phyloP scores from a whole-genome alignment of 2,113 vertebrate genomes.

The Mixornis gularis region DNA sequence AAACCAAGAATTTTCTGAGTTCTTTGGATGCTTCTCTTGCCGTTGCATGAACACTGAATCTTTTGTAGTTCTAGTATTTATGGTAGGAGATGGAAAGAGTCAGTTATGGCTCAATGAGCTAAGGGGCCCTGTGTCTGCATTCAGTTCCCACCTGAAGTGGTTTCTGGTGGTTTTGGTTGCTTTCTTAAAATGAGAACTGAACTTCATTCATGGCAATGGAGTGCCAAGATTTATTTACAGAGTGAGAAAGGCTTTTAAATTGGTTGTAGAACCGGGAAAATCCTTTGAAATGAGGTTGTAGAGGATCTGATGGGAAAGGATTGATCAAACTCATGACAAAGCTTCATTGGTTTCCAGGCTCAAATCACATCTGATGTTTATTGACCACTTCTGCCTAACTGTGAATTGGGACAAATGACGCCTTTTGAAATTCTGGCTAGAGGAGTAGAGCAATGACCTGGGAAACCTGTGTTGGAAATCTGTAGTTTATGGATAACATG shows the following conservation, averaged over 20 bases:
- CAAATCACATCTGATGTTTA: neutral
- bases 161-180: neutral
- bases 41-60: accelerated
- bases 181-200: neutral
- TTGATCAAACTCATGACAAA: neutral
- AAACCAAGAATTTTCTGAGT: neutral
- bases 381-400: neutral
- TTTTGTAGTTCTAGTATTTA: neutral
- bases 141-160: neutral
- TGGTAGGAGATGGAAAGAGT: neutral
- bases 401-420: neutral
- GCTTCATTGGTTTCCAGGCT: neutral
- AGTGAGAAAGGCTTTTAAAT: neutral
- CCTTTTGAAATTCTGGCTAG: neutral
- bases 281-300: neutral
- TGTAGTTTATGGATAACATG: neutral
- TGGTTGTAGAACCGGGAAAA: neutral
- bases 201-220: neutral
- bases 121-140: neutral
- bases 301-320: neutral
- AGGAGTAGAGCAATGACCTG: neutral
- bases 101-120: neutral
- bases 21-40: neutral
- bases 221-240: neutral
- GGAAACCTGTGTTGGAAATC: neutral